A percentile compares a stretch with the other conserved stretches of the same genome.
phyloP scores from a whole-genome alignment of 2,888 invertebrate genomes.

The Andrena hattorfiana region DNA sequence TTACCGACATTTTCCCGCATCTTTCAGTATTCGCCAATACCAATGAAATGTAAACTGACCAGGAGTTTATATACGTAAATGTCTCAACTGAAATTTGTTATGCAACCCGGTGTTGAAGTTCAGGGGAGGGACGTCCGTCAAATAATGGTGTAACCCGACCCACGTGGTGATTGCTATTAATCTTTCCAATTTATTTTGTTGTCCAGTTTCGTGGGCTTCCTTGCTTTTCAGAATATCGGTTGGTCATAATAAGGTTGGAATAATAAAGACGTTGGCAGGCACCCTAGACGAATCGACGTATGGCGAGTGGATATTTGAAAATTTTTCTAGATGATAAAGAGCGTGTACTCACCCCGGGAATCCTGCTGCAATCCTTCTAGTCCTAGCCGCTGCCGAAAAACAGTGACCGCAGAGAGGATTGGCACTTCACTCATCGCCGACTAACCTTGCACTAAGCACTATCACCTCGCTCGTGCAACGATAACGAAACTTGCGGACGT shows the following conservation, averaged over 20 bases:
- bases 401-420: constrained; percentile 70
- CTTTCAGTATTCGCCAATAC: background rate
- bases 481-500: constrained; percentile 77
- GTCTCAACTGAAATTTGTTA: constrained; percentile 58
- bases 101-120: constrained; percentile 69
- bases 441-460: constrained; percentile 83
- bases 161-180: constrained; percentile 71
- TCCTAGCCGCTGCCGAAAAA: constrained; percentile 70
- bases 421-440: constrained; percentile 81
- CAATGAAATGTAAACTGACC: background rate
- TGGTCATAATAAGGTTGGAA: no score
- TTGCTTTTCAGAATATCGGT: constrained; percentile 40
- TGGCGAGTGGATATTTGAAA: background rate
- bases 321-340: background rate
- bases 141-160: constrained; percentile 73
- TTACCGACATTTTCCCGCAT: background rate
- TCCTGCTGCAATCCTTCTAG: constrained; percentile 27
- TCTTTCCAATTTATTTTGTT: constrained; percentile 68
- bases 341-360: constrained; percentile 34
- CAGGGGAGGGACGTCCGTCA: constrained; percentile 65
- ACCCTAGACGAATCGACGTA: background rate
- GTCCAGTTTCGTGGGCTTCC: constrained; percentile 40
- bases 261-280: background rate
- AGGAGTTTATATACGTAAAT: constrained; percentile 13
- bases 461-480: constrained; percentile 77